Conservation (phyloP, 2,113 vertebrate species). For the Sander lucioperca region DNA sequence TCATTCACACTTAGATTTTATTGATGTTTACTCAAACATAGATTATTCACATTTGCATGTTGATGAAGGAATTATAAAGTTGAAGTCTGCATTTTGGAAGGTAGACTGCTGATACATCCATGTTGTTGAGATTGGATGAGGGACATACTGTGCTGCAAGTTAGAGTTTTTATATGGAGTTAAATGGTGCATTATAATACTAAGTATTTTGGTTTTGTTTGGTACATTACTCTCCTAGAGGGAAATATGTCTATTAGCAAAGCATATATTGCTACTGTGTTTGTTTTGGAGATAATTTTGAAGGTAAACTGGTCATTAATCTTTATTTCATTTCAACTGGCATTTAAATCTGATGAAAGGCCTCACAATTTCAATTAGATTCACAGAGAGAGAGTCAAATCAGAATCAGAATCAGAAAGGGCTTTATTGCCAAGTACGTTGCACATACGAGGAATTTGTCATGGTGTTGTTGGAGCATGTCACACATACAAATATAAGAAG, state of each 20-base stretch:
- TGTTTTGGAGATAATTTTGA: background rate
- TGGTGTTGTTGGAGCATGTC: too few species aligned
- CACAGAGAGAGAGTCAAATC: background rate
- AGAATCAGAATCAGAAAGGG: too few species aligned
- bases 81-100: background rate
- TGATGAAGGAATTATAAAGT: background rate
- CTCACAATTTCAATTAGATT: background rate
- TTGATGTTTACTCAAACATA: background rate
- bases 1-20: background rate
- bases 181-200: conserved; percentile 18
- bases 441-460: too few species aligned
- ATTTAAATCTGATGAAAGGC: conserved; percentile 27
- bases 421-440: too few species aligned
- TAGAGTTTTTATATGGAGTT: background rate
- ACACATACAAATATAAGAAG: too few species aligned
- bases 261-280: background rate
- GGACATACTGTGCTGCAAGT: background rate
- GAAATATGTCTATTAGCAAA: background rate
- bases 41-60: background rate
- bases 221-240: background rate
- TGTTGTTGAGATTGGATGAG: background rate
- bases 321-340: conserved; percentile 11
- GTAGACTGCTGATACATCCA: background rate
- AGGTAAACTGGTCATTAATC: conserved; percentile 8
- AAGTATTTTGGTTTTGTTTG: conserved; percentile 1